phyloP scores from a whole-genome alignment of 1,140 invertebrate species.

The Dendrolimus punctatus region DNA sequence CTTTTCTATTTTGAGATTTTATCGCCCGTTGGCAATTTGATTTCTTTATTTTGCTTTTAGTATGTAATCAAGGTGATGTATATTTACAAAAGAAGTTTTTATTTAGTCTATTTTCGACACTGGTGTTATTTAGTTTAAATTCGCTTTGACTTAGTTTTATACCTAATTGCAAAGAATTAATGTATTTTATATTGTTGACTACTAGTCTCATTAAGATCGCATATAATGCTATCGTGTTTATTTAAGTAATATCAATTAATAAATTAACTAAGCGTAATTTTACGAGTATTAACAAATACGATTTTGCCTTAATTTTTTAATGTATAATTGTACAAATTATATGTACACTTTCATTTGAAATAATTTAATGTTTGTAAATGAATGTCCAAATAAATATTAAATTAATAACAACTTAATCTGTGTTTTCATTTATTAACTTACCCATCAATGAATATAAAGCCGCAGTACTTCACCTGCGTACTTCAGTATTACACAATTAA shows the following conservation, averaged over 20 bases:
- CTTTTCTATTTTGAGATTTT: no score
- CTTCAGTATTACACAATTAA: no score
- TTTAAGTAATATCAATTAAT: slow-evolving; percentile 42
- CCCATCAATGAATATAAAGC: no score
- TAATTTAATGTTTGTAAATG: slow-evolving; percentile 56
- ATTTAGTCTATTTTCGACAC: no score
- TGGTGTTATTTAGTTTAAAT: background rate
- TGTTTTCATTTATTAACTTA: no score
- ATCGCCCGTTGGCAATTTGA: no score
- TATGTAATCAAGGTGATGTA: no score
- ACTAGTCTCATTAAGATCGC: slow-evolving; percentile 54
- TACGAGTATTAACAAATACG: slow-evolving; percentile 18
- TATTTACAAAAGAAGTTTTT: no score
- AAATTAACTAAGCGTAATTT: slow-evolving; percentile 38
- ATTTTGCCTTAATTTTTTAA: background rate
- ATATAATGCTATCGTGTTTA: slow-evolving; percentile 58
- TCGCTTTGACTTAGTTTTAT: slow-evolving; percentile 19
- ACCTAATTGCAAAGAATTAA: slow-evolving; percentile 31
- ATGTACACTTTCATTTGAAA: slow-evolving; percentile 49
- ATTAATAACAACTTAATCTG: no score
- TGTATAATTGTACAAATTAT: slow-evolving; percentile 54
- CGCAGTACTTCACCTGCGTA: no score
- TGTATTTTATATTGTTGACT: slow-evolving; percentile 40
- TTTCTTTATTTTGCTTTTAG: no score
- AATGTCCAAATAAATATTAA: slow-evolving; percentile 51